phyloP scores from a whole-genome alignment of 2,797 vertebrate species.

The Chaetodon trifasciatus region DNA sequence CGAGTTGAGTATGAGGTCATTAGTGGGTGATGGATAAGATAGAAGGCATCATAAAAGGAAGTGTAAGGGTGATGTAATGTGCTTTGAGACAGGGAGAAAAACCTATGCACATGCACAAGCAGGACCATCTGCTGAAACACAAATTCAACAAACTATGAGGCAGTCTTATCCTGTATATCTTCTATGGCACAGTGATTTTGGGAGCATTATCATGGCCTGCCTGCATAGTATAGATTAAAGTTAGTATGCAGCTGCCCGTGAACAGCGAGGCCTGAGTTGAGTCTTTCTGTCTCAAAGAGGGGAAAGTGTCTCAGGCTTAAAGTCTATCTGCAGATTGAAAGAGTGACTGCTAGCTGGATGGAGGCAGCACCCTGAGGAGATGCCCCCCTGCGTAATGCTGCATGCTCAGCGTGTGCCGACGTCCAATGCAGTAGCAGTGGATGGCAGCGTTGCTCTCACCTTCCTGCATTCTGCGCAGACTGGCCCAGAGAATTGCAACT shows the following conservation, averaged over 20 bases:
- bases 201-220: not conserved
- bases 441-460: conserved; percentile 23
- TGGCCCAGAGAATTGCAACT: conserved; percentile 20
- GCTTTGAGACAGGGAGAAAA: conserved; percentile 6
- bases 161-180: not conserved
- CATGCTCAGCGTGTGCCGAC: conserved; percentile 52
- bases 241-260: conserved; percentile 40
- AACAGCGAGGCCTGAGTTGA: conserved; percentile 40
- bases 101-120: not conserved
- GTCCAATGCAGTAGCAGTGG: conserved; percentile 25
- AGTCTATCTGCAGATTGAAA: conserved; percentile 72
- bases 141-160: conserved; percentile 20
- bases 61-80: conserved; percentile 34
- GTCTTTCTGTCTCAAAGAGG: conserved; percentile 33
- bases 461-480: conserved; percentile 29
- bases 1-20: conserved; percentile 54
- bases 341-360: conserved; percentile 62
- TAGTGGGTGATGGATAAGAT: conserved; percentile 53
- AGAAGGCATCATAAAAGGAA: conserved; percentile 53
- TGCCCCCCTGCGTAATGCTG: conserved; percentile 27
- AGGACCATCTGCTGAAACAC: conserved; percentile 35
- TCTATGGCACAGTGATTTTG: not conserved
- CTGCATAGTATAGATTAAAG: conserved; percentile 47
- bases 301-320: conserved; percentile 58
- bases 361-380: conserved; percentile 69